Evolutionary conservation across 2,797 vertebrate species (phyloP).

Genomic region (Sebastiscus albofasciatus): DNA sequence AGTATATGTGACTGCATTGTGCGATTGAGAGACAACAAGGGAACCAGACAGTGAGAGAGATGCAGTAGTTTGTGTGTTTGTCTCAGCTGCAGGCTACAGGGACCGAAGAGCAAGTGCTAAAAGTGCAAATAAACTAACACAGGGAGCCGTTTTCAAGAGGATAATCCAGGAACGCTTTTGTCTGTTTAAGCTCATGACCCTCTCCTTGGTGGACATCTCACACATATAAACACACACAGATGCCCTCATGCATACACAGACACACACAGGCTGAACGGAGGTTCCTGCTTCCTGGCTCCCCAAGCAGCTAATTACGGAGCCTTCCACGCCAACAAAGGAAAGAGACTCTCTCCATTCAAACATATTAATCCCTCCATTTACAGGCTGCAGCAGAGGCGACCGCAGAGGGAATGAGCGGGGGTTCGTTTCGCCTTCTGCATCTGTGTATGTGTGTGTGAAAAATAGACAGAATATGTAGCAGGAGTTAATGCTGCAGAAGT

Average conservation of each 20-base stretch:
- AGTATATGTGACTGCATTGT: not conserved
- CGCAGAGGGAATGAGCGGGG: slow-evolving; percentile 17
- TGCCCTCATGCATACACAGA: slow-evolving; percentile 23
- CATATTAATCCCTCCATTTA: slow-evolving; percentile 64
- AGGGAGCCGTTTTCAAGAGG: slow-evolving; percentile 44
- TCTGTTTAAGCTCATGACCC: slow-evolving; percentile 61
- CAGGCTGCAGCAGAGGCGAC: slow-evolving; percentile 39
- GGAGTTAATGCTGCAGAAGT: slow-evolving; percentile 15
- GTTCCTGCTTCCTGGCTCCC: slow-evolving; percentile 61
- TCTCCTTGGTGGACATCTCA: slow-evolving; percentile 42
- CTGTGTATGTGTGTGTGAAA: slow-evolving; percentile 4
- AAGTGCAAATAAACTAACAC: slow-evolving; percentile 42
- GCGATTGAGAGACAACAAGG: slow-evolving; percentile 10
- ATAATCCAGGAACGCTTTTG: slow-evolving; percentile 59
- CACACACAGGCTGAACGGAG: slow-evolving; percentile 29
- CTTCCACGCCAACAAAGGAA: slow-evolving; percentile 60
- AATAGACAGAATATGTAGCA: not conserved
- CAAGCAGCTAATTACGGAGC: slow-evolving; percentile 68
- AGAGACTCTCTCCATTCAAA: slow-evolving; percentile 61
- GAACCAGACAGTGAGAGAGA: not conserved
- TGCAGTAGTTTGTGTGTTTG: slow-evolving; percentile 27
- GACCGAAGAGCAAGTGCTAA: slow-evolving; percentile 38
- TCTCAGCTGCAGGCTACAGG: slow-evolving; percentile 5
- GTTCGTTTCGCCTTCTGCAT: slow-evolving; percentile 32
- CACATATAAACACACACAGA: slow-evolving; percentile 15